A percentile compares a stretch with the other conserved stretches of the same genome.
Evolutionary conservation across 2,113 vertebrate genomes (phyloP).

Genomic region (Cairina moschata): DNA sequence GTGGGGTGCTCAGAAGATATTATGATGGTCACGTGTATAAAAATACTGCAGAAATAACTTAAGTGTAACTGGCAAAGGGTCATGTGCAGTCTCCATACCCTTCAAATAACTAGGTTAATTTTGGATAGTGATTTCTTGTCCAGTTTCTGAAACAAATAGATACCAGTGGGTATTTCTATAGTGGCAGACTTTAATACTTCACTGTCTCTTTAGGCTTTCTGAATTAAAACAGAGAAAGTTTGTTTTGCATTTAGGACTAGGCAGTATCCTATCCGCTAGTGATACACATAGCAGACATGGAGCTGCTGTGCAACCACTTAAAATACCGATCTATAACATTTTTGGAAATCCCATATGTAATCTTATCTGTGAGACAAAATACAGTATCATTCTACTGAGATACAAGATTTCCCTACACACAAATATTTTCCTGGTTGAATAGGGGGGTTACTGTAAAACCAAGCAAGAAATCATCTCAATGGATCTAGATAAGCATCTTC

Average conservation of each 20-base stretch:
- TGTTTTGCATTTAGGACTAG: background rate
- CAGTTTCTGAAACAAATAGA: background rate
- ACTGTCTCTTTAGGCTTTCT: background rate
- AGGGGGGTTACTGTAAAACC: background rate
- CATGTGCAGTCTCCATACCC: background rate
- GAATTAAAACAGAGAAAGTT: background rate
- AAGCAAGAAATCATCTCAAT: background rate
- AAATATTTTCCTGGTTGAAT: background rate
- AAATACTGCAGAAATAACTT: background rate
- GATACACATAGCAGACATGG: background rate
- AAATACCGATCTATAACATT: background rate
- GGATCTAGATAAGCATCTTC: background rate
- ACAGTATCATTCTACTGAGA: background rate
- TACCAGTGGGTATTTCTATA: background rate
- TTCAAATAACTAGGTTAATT: background rate
- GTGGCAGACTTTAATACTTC: background rate
- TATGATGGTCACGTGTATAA: background rate
- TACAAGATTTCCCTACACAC: background rate
- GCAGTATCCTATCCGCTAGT: background rate
- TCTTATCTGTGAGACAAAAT: background rate
- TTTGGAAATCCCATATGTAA: background rate
- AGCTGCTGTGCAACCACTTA: background rate
- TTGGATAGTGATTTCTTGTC: background rate
- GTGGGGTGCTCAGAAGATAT: background rate
- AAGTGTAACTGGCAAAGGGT: background rate